Evolutionary conservation across 2,113 vertebrate species (phyloP).

Genomic region (Lucifuga dentata): DNA sequence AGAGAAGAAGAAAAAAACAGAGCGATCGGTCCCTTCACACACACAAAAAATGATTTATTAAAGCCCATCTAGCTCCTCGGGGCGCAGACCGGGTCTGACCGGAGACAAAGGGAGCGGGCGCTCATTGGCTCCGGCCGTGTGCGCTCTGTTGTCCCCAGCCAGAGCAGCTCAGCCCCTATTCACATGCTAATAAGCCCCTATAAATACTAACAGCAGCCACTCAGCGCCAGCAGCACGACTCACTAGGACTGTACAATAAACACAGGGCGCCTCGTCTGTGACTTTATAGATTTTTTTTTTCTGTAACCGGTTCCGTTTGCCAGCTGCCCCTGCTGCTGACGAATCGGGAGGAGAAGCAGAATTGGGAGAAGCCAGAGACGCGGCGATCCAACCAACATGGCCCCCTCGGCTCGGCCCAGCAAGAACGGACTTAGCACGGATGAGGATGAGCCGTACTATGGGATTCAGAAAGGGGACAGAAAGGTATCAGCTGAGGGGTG

Average conservation of each 20-base stretch:
- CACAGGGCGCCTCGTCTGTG: slow-evolving; percentile 58
- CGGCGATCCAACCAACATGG: slow-evolving; percentile 78
- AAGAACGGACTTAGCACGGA: slow-evolving; percentile 67
- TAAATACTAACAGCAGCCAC: slow-evolving; percentile 80
- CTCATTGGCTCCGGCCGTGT: slow-evolving; percentile 83
- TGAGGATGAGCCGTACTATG: slow-evolving; percentile 76
- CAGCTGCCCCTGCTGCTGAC: slow-evolving; percentile 58
- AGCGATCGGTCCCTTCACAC: slow-evolving; percentile 52
- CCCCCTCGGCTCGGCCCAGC: slow-evolving; percentile 78
- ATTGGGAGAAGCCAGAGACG: slow-evolving; percentile 48
- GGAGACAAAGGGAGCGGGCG: slow-evolving; percentile 83
- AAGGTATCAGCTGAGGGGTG: slow-evolving; percentile 76
- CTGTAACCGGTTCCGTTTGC: slow-evolving; percentile 59
- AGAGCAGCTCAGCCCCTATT: slow-evolving; percentile 74
- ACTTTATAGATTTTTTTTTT: slow-evolving; percentile 38
- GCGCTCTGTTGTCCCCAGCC: slow-evolving; percentile 75
- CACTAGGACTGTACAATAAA: slow-evolving; percentile 67
- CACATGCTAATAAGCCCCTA: slow-evolving; percentile 86
- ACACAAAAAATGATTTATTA: slow-evolving; percentile 46
- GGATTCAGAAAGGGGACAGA: slow-evolving; percentile 79
- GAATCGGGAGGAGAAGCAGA: slow-evolving; percentile 21
- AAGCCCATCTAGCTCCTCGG: slow-evolving; percentile 57
- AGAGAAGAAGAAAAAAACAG: slow-evolving; percentile 1
- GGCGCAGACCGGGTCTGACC: slow-evolving; percentile 56
- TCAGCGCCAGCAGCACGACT: slow-evolving; percentile 68